Conservation (phyloP, 2,113 vertebrate genomes). For the Collichthys lucidus region DNA sequence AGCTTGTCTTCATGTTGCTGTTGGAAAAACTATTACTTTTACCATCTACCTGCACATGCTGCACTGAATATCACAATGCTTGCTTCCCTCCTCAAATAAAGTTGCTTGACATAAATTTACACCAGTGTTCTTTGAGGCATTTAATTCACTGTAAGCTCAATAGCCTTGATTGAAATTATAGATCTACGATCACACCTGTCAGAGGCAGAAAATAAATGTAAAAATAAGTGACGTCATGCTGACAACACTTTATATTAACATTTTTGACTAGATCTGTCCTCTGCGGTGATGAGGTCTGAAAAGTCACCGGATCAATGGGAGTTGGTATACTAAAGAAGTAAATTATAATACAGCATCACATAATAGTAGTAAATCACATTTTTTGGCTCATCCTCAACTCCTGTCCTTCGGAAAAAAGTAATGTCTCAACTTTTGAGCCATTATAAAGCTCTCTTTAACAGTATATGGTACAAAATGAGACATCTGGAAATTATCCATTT, state of each 20-base stretch:
- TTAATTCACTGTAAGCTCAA: constrained; percentile 7
- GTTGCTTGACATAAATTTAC: neutral
- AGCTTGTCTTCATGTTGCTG: neutral
- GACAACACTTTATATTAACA: neutral
- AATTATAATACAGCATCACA: too few relatives aligned
- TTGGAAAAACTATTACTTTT: neutral
- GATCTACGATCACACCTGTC: neutral
- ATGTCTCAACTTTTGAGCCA: neutral
- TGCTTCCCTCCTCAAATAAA: neutral
- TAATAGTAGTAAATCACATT: neutral
- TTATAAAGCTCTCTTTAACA: neutral
- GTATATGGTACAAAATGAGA: neutral
- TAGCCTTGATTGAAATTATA: constrained; percentile 15
- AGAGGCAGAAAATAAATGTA: neutral
- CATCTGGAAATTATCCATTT: neutral
- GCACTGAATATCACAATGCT: neutral
- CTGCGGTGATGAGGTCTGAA: neutral
- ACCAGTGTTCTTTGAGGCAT: neutral
- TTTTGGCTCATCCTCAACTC: neutral
- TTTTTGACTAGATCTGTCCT: neutral
- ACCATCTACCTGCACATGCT: neutral
- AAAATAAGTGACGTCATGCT: neutral
- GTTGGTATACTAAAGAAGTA: too few relatives aligned
- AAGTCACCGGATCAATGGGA: neutral
- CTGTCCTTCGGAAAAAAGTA: neutral